Conservation (phyloP, 2,888 invertebrate genomes). For the Dastarcus helophoroides region DNA sequence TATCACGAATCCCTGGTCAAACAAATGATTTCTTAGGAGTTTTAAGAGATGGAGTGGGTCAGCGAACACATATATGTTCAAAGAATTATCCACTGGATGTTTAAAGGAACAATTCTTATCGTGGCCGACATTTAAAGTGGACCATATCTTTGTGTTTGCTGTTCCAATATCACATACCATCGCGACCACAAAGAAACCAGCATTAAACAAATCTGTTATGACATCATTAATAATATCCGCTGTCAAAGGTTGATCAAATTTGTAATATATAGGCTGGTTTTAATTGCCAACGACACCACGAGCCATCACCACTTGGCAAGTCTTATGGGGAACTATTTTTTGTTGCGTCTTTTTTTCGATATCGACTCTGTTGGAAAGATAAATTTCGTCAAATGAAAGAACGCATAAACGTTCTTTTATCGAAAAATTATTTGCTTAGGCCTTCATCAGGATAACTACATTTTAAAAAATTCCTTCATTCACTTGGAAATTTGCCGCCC, state of each 20-base stretch:
- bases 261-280: slow-evolving; percentile 2
- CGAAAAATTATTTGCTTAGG: slow-evolving; percentile 5
- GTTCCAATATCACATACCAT: too few species aligned
- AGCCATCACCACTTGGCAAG: slow-evolving; percentile 4
- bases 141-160: too few species aligned
- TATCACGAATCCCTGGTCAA: background rate
- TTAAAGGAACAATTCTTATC: background rate
- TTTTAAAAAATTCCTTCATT: slow-evolving; percentile 7
- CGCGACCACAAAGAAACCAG: too few species aligned
- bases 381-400: background rate
- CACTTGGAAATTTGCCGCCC: slow-evolving; percentile 8
- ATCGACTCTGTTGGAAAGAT: background rate
- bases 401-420: slow-evolving; percentile 5
- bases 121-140: slow-evolving; percentile 1
- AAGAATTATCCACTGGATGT: background rate
- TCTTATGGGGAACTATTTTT: background rate
- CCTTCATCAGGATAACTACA: slow-evolving; percentile 8
- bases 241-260: background rate
- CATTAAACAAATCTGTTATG: too few species aligned
- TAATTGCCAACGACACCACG: slow-evolving; percentile 1
- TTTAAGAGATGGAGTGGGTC: background rate
- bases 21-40: background rate
- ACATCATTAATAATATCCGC: background rate
- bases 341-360: background rate
- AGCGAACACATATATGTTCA: background rate